Evolutionary conservation across 2,113 vertebrate genomes (phyloP), one percentile per base, ranked within the genome.

Genomic region (Xenus cinereus): DNA sequence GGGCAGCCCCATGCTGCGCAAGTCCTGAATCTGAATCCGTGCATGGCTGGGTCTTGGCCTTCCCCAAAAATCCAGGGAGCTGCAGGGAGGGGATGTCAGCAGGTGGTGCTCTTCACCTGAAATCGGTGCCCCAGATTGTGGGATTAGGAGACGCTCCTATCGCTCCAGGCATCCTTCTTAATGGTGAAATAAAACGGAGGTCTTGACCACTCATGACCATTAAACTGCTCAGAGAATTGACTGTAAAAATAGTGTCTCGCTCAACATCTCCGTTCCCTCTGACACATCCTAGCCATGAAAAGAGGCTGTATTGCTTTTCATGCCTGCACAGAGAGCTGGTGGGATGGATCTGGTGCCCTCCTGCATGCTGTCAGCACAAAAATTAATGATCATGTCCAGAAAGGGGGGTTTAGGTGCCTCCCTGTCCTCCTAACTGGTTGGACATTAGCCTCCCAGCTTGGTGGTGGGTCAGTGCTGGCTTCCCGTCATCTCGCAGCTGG

Each of bases 101-200:
- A 94, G 95, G 48, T 90, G 92, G 87, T 73, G 93, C 84, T 94
- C 93, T 94, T 60, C 89, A 84, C 87, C 73, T 74, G 84, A 35
- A 33, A 83, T 63, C 92, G 9, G 16, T 4, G 45, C 50, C 84
- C 73, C 72, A 3, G 14, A 4, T 1, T 4, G 23, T 24, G 30
- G 39, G 59, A 15, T 26, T 1, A 7, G 43, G 50, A 45, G 48
- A 82, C 41, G 32, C 6, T 78, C 71, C 48, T 28, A 2, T 39
- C 0, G 0, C 68, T 45, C 4, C 0, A 32, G 64, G 22, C 66
- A 16, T 56, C 62, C 71, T 90, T 62, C 78, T 56, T n/a, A 68
- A 35, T 37, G 39, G 33, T 6, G 51, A 43, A 30, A 50, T 14
- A 28, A 46, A 72, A 10, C 10, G 10, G 51, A 68, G 66, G 14